Conservation (phyloP, 1,140 invertebrate genomes). For the Maniola jurtina region DNA sequence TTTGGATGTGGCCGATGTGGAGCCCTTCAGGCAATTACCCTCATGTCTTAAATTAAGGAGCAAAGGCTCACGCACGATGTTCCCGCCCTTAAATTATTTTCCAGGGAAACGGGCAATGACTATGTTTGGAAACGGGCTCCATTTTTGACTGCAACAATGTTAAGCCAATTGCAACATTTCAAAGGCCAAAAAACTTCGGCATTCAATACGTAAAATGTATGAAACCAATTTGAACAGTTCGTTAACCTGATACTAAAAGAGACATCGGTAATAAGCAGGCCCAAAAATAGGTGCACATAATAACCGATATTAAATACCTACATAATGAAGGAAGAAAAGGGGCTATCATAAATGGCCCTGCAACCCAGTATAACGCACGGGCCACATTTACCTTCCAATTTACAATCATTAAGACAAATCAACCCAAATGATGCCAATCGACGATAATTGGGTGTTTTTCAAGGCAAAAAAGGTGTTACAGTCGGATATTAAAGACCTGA, state of each 20-base stretch:
- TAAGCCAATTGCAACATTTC: too few relatives aligned
- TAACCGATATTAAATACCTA: constrained; percentile 5
- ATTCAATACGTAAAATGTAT: neutral
- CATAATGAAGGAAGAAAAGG: constrained; percentile 23
- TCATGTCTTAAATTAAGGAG: too few relatives aligned
- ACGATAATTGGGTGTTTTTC: constrained; percentile 60
- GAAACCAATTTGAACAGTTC: neutral
- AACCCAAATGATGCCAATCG: constrained; percentile 57
- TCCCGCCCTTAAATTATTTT: too few relatives aligned
- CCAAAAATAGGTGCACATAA: neutral
- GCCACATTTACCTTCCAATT: constrained; percentile 57
- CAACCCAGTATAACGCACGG: constrained; percentile 39
- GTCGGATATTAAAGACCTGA: constrained; percentile 39
- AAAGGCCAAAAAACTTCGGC: too few relatives aligned
- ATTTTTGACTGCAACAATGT: too few relatives aligned
- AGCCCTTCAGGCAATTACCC: too few relatives aligned
- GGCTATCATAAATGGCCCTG: neutral
- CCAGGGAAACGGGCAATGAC: too few relatives aligned
- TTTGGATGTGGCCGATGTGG: too few relatives aligned
- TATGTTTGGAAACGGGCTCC: too few relatives aligned
- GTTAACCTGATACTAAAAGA: constrained; percentile 2
- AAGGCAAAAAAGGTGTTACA: constrained; percentile 68
- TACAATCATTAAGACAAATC: constrained; percentile 66
- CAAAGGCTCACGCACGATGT: too few relatives aligned
- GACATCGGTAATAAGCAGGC: constrained; percentile 1